These are phyloP conservation scores for Bufo bufo DNA, from an alignment of 2,113 vertebrate genomes.

Conservation along the genomic window DNA sequence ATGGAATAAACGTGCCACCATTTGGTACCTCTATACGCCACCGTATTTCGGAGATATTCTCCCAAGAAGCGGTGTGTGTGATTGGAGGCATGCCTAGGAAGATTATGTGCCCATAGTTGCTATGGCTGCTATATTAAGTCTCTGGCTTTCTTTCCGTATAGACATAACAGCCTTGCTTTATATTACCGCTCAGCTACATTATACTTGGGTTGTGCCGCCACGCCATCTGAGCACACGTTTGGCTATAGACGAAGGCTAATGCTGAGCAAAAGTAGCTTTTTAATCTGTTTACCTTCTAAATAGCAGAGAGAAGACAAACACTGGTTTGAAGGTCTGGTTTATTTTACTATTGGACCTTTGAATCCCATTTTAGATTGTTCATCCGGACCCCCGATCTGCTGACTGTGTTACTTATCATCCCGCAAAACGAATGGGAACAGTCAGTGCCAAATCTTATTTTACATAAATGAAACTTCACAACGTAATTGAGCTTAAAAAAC, in stretches of 20 bases:
- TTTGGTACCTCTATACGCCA: too few relatives aligned
- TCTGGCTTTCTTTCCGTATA: conserved; percentile 8
- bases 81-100: too few relatives aligned
- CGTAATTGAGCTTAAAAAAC: conserved; percentile 7
- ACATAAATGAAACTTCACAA: conserved; percentile 18
- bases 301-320: neutral
- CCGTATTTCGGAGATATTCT: too few relatives aligned
- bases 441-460: neutral
- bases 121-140: neutral
- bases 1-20: too few relatives aligned
- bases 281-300: conserved; percentile 47
- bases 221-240: conserved; percentile 4
- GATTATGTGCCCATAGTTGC: too few relatives aligned
- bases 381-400: neutral
- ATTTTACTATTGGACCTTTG: neutral
- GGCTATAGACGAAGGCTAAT: neutral
- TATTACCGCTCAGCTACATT: neutral
- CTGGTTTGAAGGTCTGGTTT: neutral
- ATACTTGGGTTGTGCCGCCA: conserved; percentile 23
- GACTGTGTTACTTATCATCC: neutral
- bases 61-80: too few relatives aligned
- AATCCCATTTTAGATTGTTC: neutral
- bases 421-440: neutral
- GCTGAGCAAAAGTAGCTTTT: conserved; percentile 10
- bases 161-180: neutral